phyloP scores from a whole-genome alignment of 2,113 vertebrate genomes.

The Gobiocypris rarus region DNA sequence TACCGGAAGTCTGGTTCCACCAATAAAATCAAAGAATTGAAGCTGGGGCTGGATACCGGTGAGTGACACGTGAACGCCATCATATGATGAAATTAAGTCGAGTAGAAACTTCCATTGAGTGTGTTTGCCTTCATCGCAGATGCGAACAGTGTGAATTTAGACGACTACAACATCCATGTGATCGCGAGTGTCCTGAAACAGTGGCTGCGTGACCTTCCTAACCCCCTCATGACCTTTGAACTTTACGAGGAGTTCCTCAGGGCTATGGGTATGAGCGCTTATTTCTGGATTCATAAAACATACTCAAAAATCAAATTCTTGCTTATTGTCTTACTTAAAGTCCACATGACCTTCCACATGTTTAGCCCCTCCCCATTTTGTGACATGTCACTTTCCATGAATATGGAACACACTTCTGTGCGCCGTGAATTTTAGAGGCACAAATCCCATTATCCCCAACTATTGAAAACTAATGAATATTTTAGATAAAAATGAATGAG shows the following conservation, averaged over 20 bases:
- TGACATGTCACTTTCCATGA: neutral
- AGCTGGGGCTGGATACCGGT: constrained; percentile 93
- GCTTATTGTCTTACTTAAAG: neutral
- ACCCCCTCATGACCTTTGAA: constrained; percentile 97
- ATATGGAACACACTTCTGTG: neutral
- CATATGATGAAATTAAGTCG: neutral
- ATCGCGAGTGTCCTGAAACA: constrained; percentile 98
- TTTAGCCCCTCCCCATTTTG: too few species aligned
- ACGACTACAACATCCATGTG: constrained; percentile 98
- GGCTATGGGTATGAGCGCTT: constrained; percentile 82
- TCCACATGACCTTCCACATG: too few species aligned
- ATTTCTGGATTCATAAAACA: neutral
- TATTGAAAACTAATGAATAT: neutral
- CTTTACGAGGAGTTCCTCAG: constrained; percentile 96
- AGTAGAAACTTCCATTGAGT: neutral
- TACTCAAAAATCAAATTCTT: neutral
- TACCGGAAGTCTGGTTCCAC: constrained; percentile 95
- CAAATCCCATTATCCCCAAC: neutral
- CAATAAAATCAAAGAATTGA: constrained; percentile 97
- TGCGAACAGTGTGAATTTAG: constrained; percentile 87
- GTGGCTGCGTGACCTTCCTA: constrained; percentile 95
- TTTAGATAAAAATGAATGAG: neutral
- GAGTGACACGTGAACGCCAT: constrained; percentile 58
- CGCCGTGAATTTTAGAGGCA: neutral
- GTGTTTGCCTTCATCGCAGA: constrained; percentile 73